Evolutionary conservation across 2,797 vertebrate genomes (phyloP).

Genomic region (Artibeus lituratus): DNA sequence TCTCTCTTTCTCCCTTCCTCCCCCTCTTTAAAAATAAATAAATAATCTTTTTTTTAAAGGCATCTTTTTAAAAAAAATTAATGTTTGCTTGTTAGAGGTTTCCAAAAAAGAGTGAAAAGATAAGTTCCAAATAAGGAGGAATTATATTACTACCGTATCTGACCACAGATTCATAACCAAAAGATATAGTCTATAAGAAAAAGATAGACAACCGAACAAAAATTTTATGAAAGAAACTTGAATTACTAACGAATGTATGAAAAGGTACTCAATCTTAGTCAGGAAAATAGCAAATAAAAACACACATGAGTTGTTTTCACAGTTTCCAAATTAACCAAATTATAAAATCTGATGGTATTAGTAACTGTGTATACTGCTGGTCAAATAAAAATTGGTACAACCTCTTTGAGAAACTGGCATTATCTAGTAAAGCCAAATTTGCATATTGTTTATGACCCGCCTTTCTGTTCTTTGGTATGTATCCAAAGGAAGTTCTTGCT

Average conservation of each 20-base stretch:
- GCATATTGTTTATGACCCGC: neutral
- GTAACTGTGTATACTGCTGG: neutral
- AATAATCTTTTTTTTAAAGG: no score
- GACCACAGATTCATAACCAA: neutral
- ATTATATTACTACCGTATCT: neutral
- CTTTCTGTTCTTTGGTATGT: neutral
- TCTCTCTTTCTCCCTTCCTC: no score
- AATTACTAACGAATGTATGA: neutral
- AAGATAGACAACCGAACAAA: neutral
- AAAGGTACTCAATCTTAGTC: neutral
- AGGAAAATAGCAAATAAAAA: neutral
- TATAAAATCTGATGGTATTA: conserved; percentile 8
- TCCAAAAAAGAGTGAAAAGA: conserved; percentile 16
- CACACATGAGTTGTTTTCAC: neutral
- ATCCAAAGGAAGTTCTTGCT: neutral
- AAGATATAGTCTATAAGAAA: neutral
- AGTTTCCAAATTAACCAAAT: neutral
- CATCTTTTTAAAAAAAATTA: conserved; percentile 61
- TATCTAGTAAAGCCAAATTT: neutral
- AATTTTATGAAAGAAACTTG: neutral
- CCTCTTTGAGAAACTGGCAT: neutral
- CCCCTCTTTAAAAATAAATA: no score
- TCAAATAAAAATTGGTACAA: neutral
- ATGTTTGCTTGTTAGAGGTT: conserved; percentile 7
- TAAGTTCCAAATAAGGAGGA: neutral